Percentiles rank a stretch among this genome's conserved stretches.
phyloP scores from a whole-genome alignment of 2,797 vertebrate genomes.

The Pogonophryne albipinna region DNA sequence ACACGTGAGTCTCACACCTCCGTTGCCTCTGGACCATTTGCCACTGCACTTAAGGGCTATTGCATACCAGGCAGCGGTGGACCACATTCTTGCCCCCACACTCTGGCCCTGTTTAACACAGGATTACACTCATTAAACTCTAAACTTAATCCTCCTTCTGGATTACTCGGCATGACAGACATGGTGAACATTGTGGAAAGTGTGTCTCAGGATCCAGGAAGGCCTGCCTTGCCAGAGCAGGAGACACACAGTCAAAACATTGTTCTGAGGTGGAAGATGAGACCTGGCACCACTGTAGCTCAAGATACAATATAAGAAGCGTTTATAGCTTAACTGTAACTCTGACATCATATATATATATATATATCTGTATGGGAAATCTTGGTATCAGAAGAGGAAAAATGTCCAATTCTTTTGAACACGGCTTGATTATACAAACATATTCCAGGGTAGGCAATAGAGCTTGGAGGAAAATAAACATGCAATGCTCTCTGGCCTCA shows the following conservation, averaged over 20 bases:
- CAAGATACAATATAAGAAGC: constrained; percentile 19
- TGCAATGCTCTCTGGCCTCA: constrained; percentile 41
- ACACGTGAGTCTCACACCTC: constrained; percentile 80
- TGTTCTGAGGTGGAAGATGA: constrained; percentile 73
- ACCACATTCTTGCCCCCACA: constrained; percentile 85
- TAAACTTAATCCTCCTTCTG: constrained; percentile 87
- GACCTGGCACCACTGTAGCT: constrained; percentile 52
- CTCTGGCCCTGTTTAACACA: constrained; percentile 87
- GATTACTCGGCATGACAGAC: constrained; percentile 87
- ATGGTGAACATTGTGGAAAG: constrained; percentile 88
- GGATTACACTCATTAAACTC: constrained; percentile 90
- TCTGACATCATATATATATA: background rate
- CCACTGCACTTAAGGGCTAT: constrained; percentile 73
- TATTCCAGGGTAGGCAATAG: constrained; percentile 45
- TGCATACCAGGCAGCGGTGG: constrained; percentile 80
- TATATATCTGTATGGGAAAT: background rate
- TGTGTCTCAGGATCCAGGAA: constrained; percentile 82
- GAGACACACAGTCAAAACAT: constrained; percentile 82
- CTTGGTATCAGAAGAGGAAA: constrained; percentile 9
- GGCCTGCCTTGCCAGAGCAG: constrained; percentile 69
- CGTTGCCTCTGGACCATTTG: constrained; percentile 66
- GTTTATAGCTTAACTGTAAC: constrained; percentile 9
- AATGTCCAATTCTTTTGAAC: constrained; percentile 15
- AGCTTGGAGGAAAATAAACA: constrained; percentile 56
- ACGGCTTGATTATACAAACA: constrained; percentile 27